phyloP scores from a whole-genome alignment of 1,140 invertebrate species.

The Bilobella aurantiaca region DNA sequence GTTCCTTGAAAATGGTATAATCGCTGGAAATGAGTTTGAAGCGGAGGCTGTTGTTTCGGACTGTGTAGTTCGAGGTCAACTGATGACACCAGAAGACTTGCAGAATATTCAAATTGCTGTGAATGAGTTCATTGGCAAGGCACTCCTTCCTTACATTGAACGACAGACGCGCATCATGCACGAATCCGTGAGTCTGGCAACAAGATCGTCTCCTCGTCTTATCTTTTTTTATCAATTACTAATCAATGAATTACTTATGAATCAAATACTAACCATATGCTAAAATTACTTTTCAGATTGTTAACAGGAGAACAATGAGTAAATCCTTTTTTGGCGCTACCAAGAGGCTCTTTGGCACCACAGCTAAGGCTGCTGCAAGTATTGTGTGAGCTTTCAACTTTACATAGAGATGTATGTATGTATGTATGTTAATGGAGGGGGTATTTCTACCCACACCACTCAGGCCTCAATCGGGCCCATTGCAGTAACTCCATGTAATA shows the following conservation, averaged over 20 bases:
- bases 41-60: too few relatives aligned
- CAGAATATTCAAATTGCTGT: conserved; percentile 74
- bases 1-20: conserved; percentile 10
- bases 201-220: too few relatives aligned
- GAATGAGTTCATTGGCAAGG: conserved; percentile 75
- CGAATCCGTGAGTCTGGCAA: conserved; percentile 68
- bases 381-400: conserved; percentile 46
- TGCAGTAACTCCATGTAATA: too few relatives aligned
- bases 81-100: conserved; percentile 66
- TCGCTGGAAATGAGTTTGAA: not conserved
- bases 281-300: not conserved
- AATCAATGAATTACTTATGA: too few relatives aligned
- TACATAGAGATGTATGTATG: too few relatives aligned
- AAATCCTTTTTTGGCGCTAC: conserved; percentile 84
- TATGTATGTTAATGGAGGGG: too few relatives aligned
- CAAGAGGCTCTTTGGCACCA: conserved; percentile 79
- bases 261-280: not conserved
- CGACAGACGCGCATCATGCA: conserved; percentile 68
- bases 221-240: too few relatives aligned
- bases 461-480: too few relatives aligned
- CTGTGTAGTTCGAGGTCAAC: conserved; percentile 52
- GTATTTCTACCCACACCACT: too few relatives aligned
- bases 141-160: conserved; percentile 80
- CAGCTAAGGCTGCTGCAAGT: conserved; percentile 49
- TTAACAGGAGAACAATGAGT: conserved; percentile 75